A percentile compares a stretch with the other conserved stretches of the same genome.
Evolutionary conservation across 2,888 invertebrate genomes (phyloP).

Genomic region (Abrostola tripartita): DNA sequence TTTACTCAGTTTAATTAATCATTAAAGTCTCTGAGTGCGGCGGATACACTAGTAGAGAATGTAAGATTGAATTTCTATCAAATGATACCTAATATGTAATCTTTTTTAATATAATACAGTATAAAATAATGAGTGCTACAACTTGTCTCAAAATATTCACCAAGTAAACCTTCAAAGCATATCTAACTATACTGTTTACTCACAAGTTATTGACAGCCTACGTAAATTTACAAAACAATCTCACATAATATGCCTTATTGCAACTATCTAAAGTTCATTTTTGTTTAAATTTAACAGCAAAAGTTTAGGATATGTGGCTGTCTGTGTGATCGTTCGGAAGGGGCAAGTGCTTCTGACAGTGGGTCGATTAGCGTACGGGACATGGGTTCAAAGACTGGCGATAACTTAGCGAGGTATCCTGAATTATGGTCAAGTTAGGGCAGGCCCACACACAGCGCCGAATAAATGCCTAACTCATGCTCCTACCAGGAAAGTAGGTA

Average conservation of each 20-base stretch:
- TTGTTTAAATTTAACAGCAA: constrained; percentile 19
- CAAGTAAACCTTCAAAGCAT: constrained; percentile 30
- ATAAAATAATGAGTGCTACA: too few species aligned
- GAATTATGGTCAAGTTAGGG: constrained; percentile 51
- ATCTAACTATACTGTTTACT: constrained; percentile 47
- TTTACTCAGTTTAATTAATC: too few species aligned
- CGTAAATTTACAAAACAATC: constrained; percentile 13
- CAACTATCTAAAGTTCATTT: constrained; percentile 26
- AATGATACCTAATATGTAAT: too few species aligned
- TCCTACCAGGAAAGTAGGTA: not conserved
- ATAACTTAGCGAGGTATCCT: constrained; percentile 61
- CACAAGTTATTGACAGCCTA: constrained; percentile 49
- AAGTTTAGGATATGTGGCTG: constrained; percentile 58
- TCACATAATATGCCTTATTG: constrained; percentile 10
- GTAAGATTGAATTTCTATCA: too few species aligned
- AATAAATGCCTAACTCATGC: constrained; percentile 35
- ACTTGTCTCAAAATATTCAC: constrained; percentile 11
- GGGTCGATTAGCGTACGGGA: constrained; percentile 79
- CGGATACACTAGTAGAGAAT: too few species aligned
- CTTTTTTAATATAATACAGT: too few species aligned
- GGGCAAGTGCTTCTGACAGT: constrained; percentile 81
- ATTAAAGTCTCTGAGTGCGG: too few species aligned
- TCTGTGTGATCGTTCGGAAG: constrained; percentile 76
- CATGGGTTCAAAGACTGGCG: constrained; percentile 75
- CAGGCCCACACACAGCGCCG: constrained; percentile 36